phyloP scores from a whole-genome alignment of 2,113 vertebrate genomes.

The Chionis minor region DNA sequence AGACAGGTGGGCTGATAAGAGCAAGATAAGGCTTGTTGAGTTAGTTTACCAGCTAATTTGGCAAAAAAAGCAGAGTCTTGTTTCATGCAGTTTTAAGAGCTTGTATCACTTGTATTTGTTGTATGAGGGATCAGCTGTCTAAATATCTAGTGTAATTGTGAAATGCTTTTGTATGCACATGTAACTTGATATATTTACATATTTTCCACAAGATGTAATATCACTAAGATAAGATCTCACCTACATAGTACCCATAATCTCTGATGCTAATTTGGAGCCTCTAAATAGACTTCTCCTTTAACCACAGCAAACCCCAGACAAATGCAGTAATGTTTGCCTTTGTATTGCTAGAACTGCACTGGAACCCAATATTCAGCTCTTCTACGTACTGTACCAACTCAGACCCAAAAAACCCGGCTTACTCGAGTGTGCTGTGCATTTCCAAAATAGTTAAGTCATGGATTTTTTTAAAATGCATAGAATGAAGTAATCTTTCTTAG shows the following conservation, averaged over 20 bases:
- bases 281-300: background rate
- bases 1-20: slow-evolving; percentile 64
- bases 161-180: slow-evolving; percentile 14
- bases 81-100: slow-evolving; percentile 25
- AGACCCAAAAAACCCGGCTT: background rate
- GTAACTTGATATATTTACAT: slow-evolving; percentile 55
- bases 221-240: slow-evolving; percentile 40
- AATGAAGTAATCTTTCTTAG: background rate
- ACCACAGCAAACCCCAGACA: background rate
- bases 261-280: background rate
- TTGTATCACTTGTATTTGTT: slow-evolving; percentile 29
- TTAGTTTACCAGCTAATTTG: slow-evolving; percentile 44
- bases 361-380: background rate
- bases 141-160: slow-evolving; percentile 14
- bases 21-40: slow-evolving; percentile 47
- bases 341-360: background rate
- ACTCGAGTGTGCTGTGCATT: accelerated
- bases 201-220: slow-evolving; percentile 32
- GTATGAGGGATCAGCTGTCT: slow-evolving; percentile 1
- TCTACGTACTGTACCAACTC: background rate
- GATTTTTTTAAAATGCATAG: background rate
- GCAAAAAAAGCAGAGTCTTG: background rate
- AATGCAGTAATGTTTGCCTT: background rate
- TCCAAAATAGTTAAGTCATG: background rate
- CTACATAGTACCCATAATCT: background rate